Base-by-base conservation (phyloP, 1,140 invertebrate genomes). In the Geopemphigus sp. region DNA sequence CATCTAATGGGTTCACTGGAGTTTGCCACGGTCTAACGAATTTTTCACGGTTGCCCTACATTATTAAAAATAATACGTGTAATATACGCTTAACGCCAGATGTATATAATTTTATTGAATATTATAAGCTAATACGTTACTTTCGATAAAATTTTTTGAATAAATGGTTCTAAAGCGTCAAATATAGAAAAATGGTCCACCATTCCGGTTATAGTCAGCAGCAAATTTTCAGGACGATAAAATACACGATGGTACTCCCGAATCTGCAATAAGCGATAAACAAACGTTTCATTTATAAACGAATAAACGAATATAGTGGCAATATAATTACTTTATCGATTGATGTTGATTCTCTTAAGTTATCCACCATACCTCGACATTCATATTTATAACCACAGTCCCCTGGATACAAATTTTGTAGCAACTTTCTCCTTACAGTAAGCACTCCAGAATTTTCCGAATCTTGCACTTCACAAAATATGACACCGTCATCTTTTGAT, bases 391-490 rank as follows among this genome's bases (percentile, higher is more conserved):
- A 96, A 0, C 94, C 94, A 86, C 91, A 93, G 83, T 89, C 86
- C 39, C 91, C 90, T 15, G 94, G 93, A 84, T 95, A 96, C 83
- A 95, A 88, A 6, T 88, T 88, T 83, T 90, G 86, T 10, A 88
- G 83, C 84, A 95, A 85, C 82, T 88, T 89, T 63, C 89, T 85
- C 82, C 91, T 87, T 32, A 86, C 85, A 50, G 85, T 83, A 82
- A 88, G 90, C 84, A 93, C 91, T n/a, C 91, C 93, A 57, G 88
- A 90, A 85, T 95, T 95, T 86, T 96, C 94, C 32, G 88, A 83
- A 26, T 91, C 91, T 84, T 97, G 94, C 93, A 97, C 96, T 87
- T 98, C 95, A 86, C 93, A 95, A 85, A 97, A 98, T 1, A 97
- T 94, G 39, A 97, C 93, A 50, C 96, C 96, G 47, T 91, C 93